phyloP scores from a whole-genome alignment of 2,797 vertebrate genomes.

The Alosa sapidissima region DNA sequence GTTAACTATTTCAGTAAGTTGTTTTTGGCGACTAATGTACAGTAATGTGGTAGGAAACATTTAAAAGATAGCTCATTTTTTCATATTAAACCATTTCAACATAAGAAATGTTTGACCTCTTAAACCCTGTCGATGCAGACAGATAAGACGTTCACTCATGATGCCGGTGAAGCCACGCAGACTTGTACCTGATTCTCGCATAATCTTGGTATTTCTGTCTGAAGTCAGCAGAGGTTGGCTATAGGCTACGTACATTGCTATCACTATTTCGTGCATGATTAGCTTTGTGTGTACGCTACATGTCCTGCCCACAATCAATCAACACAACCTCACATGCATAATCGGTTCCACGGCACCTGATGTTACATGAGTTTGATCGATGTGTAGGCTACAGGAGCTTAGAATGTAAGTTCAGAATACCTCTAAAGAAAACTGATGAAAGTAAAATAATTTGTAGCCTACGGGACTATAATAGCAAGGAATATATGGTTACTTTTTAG shows the following conservation, averaged over 20 bases:
- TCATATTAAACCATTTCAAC: neutral
- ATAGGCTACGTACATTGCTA: neutral
- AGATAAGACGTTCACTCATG: neutral
- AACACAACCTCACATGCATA: slow-evolving; percentile 8
- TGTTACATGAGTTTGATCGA: neutral
- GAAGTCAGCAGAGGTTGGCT: neutral
- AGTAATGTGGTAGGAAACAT: neutral
- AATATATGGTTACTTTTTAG: neutral
- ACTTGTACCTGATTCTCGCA: neutral
- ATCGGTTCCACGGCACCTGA: slow-evolving; percentile 5
- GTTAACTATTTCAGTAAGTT: neutral
- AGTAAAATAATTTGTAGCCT: slow-evolving; percentile 1
- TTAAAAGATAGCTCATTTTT: neutral
- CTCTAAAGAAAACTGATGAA: neutral
- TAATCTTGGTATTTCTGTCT: neutral
- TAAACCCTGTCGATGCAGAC: neutral
- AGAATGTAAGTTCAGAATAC: neutral
- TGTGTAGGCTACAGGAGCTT: neutral
- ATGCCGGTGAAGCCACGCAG: neutral
- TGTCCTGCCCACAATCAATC: slow-evolving; percentile 25
- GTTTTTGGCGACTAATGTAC: too few relatives aligned
- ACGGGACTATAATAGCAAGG: neutral
- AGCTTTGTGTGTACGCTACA: slow-evolving; percentile 12
- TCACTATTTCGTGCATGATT: slow-evolving; percentile 9
- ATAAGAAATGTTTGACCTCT: neutral